These are phyloP conservation scores for Denticeps clupeoides DNA, from an alignment of 2,797 vertebrate genomes.

Conservation along the genomic window DNA sequence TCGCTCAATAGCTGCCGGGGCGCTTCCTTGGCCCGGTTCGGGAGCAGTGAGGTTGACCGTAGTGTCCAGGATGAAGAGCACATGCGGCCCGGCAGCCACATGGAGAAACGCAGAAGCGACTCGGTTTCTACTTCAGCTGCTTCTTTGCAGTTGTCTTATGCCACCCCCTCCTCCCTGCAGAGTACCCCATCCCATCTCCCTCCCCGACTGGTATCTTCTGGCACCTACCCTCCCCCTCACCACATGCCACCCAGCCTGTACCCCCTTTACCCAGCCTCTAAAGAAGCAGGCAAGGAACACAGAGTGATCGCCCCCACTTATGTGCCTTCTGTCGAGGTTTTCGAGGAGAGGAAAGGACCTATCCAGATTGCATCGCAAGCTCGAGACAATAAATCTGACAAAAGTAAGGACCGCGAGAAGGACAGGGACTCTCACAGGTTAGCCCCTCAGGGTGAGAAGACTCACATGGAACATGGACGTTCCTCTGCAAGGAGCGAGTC, in stretches of 20 bases:
- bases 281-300: conserved; percentile 79
- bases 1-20: conserved; percentile 55
- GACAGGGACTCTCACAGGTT: conserved; percentile 26
- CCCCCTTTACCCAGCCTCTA: conserved; percentile 61
- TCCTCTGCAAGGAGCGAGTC: conserved; percentile 57
- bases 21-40: conserved; percentile 4
- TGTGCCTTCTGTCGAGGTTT: conserved; percentile 92
- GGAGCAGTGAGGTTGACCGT: conserved; percentile 39
- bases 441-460: conserved; percentile 53
- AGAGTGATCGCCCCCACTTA: conserved; percentile 90
- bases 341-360: conserved; percentile 79
- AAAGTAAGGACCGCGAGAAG: conserved; percentile 54
- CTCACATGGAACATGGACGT: conserved; percentile 49
- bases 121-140: conserved; percentile 51
- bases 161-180: conserved; percentile 68
- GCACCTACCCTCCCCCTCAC: conserved; percentile 55
- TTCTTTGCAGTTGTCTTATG: conserved; percentile 61
- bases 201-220: conserved; percentile 37
- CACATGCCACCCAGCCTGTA: conserved; percentile 60
- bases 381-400: conserved; percentile 63
- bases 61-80: conserved; percentile 58
- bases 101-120: conserved; percentile 43
- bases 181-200: conserved; percentile 39
- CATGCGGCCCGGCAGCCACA: conserved; percentile 49
- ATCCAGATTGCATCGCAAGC: conserved; percentile 91